Evolutionary conservation across 2,113 vertebrate species (phyloP), one percentile per base, ranked within the genome.

Genomic region (Corythornis cristatus): DNA sequence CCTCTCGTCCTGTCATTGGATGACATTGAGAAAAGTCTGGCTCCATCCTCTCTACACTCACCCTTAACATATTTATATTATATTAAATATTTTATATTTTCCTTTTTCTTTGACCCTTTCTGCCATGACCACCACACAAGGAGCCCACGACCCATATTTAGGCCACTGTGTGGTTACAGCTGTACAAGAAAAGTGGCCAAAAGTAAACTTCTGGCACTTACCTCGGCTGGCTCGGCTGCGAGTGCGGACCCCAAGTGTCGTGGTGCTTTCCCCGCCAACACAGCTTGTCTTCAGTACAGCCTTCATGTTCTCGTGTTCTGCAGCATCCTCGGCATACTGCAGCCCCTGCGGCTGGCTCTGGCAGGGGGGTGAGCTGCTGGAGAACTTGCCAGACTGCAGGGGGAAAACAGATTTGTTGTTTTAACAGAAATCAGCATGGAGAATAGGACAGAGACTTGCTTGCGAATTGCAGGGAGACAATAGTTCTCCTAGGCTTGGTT

Each of bases 251-350:
- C 99, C 99, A 1, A 98, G 98, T 0, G 97, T 96, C 0, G 98
- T 97, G 29, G 97, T 82, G 61, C 91, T 96, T 45, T 99, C 99
- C 29, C 97, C 92, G 0, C 93, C 45, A 0, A 94, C 19, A 3
- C 97, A 97, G 50, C 98, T 98, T 51, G 97, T 98, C 93, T 98
- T 99, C 72, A 99, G 97, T 22, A 99, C 98, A 0, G 99, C 99
- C 96, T 99, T 99, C 99, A 99, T 99, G 97, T 99, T 99, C 97
- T 99, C 99, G 0, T 99, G 99, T 93, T 99, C 99, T 0, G 98
- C 98, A 5, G 97, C 98, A 0, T 99, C 98, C 94, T 99, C 98
- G 0, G 98, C 98, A 0, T 98, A 98, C 90, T 98, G 98, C 91
- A 99, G 97, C 28, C 99, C 99, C 86, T 98, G 97, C 0, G 97